Conservation (phyloP, 2,888 invertebrate genomes). For the Abrostola triplasia region DNA sequence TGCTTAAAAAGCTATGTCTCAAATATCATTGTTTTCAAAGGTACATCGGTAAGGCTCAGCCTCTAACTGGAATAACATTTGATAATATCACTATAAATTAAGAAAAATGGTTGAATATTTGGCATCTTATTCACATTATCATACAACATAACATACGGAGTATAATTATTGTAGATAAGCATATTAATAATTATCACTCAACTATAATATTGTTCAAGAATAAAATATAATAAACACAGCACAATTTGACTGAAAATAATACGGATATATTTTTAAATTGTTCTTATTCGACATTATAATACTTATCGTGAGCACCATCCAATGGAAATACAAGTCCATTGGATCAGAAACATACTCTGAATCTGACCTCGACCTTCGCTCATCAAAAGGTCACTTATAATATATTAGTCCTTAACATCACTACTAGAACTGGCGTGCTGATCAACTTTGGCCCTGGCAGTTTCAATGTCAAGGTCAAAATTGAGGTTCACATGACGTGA, state of each 20-base stretch:
- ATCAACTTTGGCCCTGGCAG: slow-evolving; percentile 54
- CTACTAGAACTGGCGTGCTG: slow-evolving; percentile 27
- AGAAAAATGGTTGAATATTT: slow-evolving; percentile 79
- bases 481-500: slow-evolving; percentile 42
- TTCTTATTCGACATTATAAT: slow-evolving; percentile 57
- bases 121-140: slow-evolving; percentile 83
- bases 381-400: slow-evolving; percentile 18
- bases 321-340: slow-evolving; percentile 35
- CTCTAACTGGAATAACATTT: slow-evolving; percentile 70
- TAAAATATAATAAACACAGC: slow-evolving; percentile 77
- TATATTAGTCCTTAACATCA: slow-evolving; percentile 18
- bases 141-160: slow-evolving; percentile 52
- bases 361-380: slow-evolving; percentile 22
- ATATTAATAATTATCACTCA: slow-evolving; percentile 73
- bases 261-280: slow-evolving; percentile 51
- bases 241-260: slow-evolving; percentile 73
- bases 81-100: slow-evolving; percentile 66
- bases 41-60: slow-evolving; percentile 60
- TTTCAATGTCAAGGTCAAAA: slow-evolving; percentile 52
- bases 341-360: slow-evolving; percentile 22
- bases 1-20: slow-evolving; percentile 2
- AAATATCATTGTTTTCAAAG: slow-evolving; percentile 23
- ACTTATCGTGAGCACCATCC: slow-evolving; percentile 64
- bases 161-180: slow-evolving; percentile 53
- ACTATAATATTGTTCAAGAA: slow-evolving; percentile 70